Evolutionary conservation across 2,888 invertebrate species (phyloP).

Genomic region (Rutpela maculata): DNA sequence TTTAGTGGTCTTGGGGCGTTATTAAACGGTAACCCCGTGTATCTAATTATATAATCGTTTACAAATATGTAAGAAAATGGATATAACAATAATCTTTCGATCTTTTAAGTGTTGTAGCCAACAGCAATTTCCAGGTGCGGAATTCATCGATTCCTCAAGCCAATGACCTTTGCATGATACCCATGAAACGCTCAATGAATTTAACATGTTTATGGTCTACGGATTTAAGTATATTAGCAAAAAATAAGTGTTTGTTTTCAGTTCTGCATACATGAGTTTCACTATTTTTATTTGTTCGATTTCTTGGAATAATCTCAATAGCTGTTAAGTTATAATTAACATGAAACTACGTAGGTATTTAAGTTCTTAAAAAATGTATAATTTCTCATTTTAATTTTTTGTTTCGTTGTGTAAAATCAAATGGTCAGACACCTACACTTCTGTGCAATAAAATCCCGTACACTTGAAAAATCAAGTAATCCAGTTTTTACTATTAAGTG

Average conservation of each 20-base stretch:
- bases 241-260: not conserved
- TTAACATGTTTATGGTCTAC: constrained; percentile 3
- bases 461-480: too few species aligned
- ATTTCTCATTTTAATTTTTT: too few species aligned
- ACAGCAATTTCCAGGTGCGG: constrained; percentile 7
- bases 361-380: too few species aligned
- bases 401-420: too few species aligned
- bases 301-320: too few species aligned
- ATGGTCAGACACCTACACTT: too few species aligned
- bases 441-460: too few species aligned
- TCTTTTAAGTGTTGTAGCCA: not conserved
- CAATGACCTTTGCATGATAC: constrained; percentile 23
- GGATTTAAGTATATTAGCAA: constrained; percentile 6
- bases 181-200: constrained; percentile 4
- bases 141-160: constrained; percentile 11
- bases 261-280: not conserved
- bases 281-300: not conserved
- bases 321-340: too few species aligned
- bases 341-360: too few species aligned
- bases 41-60: not conserved
- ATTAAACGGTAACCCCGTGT: constrained; percentile 1
- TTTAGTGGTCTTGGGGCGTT: not conserved
- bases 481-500: too few species aligned
- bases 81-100: not conserved
- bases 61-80: not conserved